Conservation (phyloP, 2,888 invertebrate species). For the Cephonodes hylas region DNA sequence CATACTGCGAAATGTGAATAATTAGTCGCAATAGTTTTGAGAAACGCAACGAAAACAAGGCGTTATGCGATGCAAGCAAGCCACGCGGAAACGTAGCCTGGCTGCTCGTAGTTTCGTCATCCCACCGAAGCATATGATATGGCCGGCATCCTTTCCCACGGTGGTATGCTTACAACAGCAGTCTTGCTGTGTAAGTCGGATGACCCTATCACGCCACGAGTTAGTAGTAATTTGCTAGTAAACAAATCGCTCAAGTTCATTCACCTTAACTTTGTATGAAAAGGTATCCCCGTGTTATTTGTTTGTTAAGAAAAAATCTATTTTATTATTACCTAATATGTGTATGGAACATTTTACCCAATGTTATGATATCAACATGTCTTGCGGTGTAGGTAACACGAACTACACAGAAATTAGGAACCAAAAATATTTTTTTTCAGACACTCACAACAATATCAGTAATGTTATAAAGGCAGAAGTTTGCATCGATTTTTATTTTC, state of each 20-base stretch:
- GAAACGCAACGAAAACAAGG: background rate
- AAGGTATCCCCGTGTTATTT: background rate
- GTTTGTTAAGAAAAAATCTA: too few relatives aligned
- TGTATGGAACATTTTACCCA: too few relatives aligned
- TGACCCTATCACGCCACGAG: slow-evolving; percentile 11
- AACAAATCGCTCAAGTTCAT: slow-evolving; percentile 14
- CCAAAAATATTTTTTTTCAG: too few relatives aligned
- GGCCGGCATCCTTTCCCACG: slow-evolving; percentile 12
- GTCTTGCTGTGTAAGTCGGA: slow-evolving; percentile 5
- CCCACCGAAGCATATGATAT: background rate
- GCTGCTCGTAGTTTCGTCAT: background rate
- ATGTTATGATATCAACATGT: too few relatives aligned
- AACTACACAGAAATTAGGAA: too few relatives aligned
- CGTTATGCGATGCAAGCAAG: background rate
- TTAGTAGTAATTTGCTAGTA: slow-evolving; percentile 4
- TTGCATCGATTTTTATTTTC: too few relatives aligned
- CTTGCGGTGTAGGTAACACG: too few relatives aligned
- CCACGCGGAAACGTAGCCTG: background rate
- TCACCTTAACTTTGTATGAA: background rate
- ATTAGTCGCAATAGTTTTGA: background rate
- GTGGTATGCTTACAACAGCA: slow-evolving; percentile 13
- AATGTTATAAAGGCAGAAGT: too few relatives aligned
- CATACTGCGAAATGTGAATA: background rate
- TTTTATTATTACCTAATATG: too few relatives aligned
- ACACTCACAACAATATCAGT: too few relatives aligned